These are phyloP conservation scores for Myiozetetes cayanensis DNA, from an alignment of 2,113 vertebrate genomes.

Conservation along the genomic window DNA sequence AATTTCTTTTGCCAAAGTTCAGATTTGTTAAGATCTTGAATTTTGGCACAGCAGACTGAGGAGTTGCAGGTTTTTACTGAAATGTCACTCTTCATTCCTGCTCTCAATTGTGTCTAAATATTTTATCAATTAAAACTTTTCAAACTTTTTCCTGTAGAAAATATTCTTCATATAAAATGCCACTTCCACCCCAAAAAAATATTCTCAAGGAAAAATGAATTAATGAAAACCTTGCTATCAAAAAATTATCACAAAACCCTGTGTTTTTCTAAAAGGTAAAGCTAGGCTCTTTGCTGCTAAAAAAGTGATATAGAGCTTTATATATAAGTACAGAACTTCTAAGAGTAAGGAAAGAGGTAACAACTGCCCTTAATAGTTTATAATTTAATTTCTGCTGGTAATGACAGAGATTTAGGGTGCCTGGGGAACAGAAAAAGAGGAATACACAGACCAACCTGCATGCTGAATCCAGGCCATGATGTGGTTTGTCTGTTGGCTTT, in stretches of 20 bases:
- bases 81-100: background rate
- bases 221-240: background rate
- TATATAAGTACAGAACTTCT: background rate
- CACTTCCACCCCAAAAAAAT: background rate
- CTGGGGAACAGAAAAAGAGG: background rate
- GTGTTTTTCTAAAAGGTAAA: background rate
- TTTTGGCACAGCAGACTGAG: background rate
- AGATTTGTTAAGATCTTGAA: background rate
- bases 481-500: background rate
- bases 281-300: background rate
- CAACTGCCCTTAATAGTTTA: background rate
- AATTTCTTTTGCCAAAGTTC: background rate
- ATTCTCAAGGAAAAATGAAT: background rate
- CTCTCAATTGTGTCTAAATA: background rate
- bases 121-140: background rate
- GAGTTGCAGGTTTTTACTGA: background rate
- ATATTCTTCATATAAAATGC: background rate
- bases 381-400: background rate
- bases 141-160: background rate
- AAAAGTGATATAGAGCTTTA: background rate
- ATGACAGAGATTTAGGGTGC: background rate
- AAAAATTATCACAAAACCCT: background rate
- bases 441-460: background rate
- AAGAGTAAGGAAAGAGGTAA: background rate
- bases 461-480: background rate